phyloP scores from a whole-genome alignment of 1,140 invertebrate genomes.

The Wiebesia pumilae region DNA sequence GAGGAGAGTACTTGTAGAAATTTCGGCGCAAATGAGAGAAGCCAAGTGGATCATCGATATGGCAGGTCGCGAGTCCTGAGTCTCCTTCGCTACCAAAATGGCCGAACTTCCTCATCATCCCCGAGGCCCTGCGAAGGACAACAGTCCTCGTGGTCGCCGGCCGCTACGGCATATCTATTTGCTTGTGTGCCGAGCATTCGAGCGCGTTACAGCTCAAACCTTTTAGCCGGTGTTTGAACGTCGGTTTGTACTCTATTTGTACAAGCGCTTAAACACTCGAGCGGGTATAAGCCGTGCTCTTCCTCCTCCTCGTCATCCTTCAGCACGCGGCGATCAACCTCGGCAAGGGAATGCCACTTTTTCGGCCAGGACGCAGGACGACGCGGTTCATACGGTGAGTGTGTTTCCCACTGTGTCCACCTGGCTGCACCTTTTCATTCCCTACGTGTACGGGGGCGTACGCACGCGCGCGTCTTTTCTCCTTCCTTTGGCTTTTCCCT shows the following conservation, averaged over 20 bases:
- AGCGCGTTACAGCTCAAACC: conserved; percentile 74
- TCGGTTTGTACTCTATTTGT: conserved; percentile 71
- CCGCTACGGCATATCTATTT: conserved; percentile 63
- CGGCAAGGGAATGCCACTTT: conserved; percentile 28
- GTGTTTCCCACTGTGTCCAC: conserved; percentile 32
- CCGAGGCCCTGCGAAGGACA: too few species aligned
- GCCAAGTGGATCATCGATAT: too few species aligned
- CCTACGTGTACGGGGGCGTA: background rate
- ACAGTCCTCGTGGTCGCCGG: background rate
- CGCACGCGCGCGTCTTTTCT: background rate
- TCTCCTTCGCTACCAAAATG: background rate
- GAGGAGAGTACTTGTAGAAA: too few species aligned
- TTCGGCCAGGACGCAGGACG: background rate
- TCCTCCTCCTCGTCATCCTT: background rate
- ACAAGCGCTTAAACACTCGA: conserved; percentile 72
- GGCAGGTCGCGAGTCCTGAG: too few species aligned
- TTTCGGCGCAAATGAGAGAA: too few species aligned
- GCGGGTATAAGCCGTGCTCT: conserved; percentile 44
- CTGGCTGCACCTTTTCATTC: conserved; percentile 8
- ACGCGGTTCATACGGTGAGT: background rate
- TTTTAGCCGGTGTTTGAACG: conserved; percentile 72
- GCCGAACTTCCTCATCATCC: background rate
- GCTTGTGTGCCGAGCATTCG: conserved; percentile 65
- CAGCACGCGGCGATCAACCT: background rate
- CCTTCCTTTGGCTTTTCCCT: background rate